Evolutionary conservation across 2,888 invertebrate species (phyloP).

Genomic region (Leptarthrus brevirostris): DNA sequence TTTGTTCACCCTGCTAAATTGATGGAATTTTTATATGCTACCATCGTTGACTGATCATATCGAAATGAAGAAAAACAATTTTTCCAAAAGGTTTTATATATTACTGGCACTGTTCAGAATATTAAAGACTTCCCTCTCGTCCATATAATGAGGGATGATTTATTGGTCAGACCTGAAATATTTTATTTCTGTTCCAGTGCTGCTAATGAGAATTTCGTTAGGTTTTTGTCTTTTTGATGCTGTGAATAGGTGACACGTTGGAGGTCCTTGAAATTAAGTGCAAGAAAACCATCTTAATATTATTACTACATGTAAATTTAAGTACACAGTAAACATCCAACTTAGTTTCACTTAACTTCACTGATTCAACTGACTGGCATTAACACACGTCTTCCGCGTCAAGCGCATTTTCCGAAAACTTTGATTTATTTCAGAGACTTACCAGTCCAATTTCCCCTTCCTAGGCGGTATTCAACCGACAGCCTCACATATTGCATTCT

Average conservation of each 20-base stretch:
- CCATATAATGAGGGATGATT: neutral
- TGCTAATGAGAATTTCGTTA: too few relatives aligned
- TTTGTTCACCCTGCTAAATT: conserved; percentile 36
- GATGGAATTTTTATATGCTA: conserved; percentile 43
- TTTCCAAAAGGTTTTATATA: neutral
- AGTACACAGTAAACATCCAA: conserved; percentile 28
- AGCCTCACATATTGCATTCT: conserved; percentile 40
- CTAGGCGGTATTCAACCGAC: conserved; percentile 34
- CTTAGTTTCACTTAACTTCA: conserved; percentile 24
- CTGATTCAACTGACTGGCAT: conserved; percentile 45
- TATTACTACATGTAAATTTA: neutral
- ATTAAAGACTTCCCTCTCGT: neutral
- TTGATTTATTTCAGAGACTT: conserved; percentile 52
- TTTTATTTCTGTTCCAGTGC: too few relatives aligned
- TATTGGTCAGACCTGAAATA: neutral
- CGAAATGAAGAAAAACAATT: neutral
- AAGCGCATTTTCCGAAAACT: conserved; percentile 52
- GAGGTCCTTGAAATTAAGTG: too few relatives aligned
- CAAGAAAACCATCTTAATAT: too few relatives aligned
- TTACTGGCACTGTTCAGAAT: neutral
- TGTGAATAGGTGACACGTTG: too few relatives aligned
- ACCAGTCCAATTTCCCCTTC: conserved; percentile 40
- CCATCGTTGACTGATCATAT: neutral
- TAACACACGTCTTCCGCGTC: conserved; percentile 50
- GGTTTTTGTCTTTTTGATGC: too few relatives aligned